A percentile compares a stretch with the other conserved stretches of the same genome.
phyloP scores from a whole-genome alignment of 2,797 vertebrate species.

The Sebastes minor region DNA sequence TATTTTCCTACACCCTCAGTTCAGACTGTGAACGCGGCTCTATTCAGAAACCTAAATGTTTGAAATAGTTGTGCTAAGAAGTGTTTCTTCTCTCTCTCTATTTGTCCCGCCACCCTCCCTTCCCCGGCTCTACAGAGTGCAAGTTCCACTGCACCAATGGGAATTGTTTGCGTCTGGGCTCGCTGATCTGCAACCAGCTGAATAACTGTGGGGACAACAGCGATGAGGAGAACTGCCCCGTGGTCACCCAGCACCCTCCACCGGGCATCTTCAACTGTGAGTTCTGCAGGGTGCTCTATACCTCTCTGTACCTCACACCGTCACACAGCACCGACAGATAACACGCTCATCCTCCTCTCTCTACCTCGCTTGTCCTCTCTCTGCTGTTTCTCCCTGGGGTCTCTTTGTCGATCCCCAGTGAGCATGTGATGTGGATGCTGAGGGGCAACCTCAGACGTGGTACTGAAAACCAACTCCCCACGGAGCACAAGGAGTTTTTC shows the following conservation, averaged over 20 bases:
- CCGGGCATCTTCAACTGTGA: conserved; percentile 96
- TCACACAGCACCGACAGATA: neutral
- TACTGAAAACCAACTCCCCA: neutral
- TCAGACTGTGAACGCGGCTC: neutral
- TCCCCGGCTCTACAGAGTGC: conserved; percentile 86
- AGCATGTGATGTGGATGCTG: neutral
- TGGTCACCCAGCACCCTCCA: conserved; percentile 94
- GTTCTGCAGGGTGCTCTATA: conserved; percentile 63
- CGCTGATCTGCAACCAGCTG: conserved; percentile 96
- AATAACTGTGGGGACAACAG: conserved; percentile 98
- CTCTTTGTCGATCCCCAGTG: neutral
- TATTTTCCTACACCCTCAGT: rapidly evolving
- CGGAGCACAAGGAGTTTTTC: neutral
- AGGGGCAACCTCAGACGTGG: neutral
- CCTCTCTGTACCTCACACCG: neutral
- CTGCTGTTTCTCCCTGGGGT: neutral
- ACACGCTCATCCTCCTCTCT: neutral
- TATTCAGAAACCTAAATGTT: neutral
- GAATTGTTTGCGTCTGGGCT: conserved; percentile 94
- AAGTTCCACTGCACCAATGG: conserved; percentile 98
- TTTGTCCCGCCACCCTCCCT: no score
- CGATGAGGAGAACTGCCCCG: conserved; percentile 95
- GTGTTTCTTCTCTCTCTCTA: neutral
- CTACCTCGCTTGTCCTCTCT: neutral
- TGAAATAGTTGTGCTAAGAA: conserved; percentile 15